Percentiles rank a stretch among this genome's conserved stretches.
Evolutionary conservation across 1,140 invertebrate species (phyloP).

Genomic region (Augochlora pura): DNA sequence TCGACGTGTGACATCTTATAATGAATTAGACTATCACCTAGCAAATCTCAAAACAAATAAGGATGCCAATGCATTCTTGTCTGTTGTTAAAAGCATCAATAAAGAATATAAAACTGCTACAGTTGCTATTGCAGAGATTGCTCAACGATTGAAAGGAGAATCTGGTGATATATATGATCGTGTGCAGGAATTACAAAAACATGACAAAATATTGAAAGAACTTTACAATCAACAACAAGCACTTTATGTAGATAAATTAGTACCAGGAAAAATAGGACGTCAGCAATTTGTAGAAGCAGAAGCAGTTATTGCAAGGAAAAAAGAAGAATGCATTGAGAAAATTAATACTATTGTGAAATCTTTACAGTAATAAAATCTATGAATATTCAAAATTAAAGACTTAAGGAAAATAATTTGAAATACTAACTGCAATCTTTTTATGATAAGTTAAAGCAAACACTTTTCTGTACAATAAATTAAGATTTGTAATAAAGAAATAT

Average conservation of each 20-base stretch:
- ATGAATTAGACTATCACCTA: constrained; percentile 84
- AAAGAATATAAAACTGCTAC: constrained; percentile 85
- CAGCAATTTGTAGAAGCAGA: constrained; percentile 85
- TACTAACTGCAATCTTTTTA: constrained; percentile 27
- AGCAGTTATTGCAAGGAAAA: constrained; percentile 82
- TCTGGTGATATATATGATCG: constrained; percentile 84
- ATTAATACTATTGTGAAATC: constrained; percentile 83
- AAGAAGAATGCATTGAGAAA: constrained; percentile 85
- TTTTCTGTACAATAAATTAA: constrained; percentile 40
- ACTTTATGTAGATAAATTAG: constrained; percentile 84
- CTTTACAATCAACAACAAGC: constrained; percentile 80
- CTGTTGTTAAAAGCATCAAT: constrained; percentile 83
- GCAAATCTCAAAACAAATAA: constrained; percentile 84
- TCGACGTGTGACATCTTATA: constrained; percentile 83
- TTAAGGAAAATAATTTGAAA: constrained; percentile 22
- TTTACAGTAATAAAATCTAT: constrained; percentile 70
- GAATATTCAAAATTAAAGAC: constrained; percentile 8
- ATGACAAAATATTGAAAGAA: constrained; percentile 82
- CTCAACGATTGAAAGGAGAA: constrained; percentile 83
- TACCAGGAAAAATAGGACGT: constrained; percentile 84
- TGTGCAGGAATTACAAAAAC: constrained; percentile 84
- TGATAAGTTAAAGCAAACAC: constrained; percentile 18
- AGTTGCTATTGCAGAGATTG: constrained; percentile 81
- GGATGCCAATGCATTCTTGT: constrained; percentile 81
- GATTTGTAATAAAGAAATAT: constrained; percentile 57